phyloP scores from a whole-genome alignment of 2,888 invertebrate genomes.

The Plagodis pulveraria region DNA sequence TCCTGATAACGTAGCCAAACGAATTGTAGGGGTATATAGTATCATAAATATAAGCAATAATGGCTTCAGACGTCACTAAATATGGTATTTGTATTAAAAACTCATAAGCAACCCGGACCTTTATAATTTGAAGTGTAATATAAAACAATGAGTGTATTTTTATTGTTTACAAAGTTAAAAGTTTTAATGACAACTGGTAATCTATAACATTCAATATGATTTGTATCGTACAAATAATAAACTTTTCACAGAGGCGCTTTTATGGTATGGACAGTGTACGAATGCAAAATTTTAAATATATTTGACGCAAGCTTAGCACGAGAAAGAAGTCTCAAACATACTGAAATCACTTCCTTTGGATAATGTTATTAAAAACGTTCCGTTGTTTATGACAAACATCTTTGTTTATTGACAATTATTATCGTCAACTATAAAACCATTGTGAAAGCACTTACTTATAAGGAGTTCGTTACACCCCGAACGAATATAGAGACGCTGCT shows the following conservation, averaged over 20 bases:
- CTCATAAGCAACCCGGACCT: background rate
- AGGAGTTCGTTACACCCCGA: conserved; percentile 21
- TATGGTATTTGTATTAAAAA: conserved; percentile 46
- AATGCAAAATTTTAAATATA: background rate
- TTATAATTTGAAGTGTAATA: conserved; percentile 1
- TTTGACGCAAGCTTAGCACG: background rate
- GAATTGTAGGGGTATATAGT: background rate
- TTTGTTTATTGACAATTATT: conserved; percentile 45
- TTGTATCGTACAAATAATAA: too few relatives aligned
- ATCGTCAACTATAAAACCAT: conserved; percentile 43
- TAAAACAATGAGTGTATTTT: conserved; percentile 38
- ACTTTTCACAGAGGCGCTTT: background rate
- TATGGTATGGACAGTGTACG: background rate
- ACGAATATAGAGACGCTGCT: conserved; percentile 19
- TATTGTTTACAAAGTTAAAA: conserved; percentile 7
- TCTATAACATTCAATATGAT: too few relatives aligned
- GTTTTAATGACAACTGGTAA: conserved; percentile 1
- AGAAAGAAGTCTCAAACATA: conserved; percentile 7
- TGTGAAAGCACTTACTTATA: conserved; percentile 22
- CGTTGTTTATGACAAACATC: conserved; percentile 41
- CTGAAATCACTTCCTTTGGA: conserved; percentile 8
- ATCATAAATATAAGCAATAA: conserved; percentile 20
- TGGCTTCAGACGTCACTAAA: conserved; percentile 43
- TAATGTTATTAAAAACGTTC: conserved; percentile 33
- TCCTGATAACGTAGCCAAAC: conserved; percentile 5